Base-by-base conservation (phyloP, 1,140 invertebrate genomes). In the Achroia grisella region DNA sequence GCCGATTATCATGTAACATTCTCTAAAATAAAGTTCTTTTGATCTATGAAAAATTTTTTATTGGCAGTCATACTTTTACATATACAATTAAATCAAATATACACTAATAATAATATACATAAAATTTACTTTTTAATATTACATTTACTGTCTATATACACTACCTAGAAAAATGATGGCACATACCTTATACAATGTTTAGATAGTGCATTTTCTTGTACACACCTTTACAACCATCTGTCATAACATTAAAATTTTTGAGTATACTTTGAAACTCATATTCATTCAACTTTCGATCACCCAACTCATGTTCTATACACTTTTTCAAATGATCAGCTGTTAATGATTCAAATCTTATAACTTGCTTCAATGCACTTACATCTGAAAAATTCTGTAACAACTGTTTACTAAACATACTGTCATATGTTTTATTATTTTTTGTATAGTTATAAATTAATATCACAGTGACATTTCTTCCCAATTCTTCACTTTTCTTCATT, bases 21-120 rank as follows among this genome's bases (percentile, higher is more conserved):
- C 75, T 84, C 76, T 81, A 71, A 80, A 82, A 85, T 81, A 82
- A 85, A 82, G 73, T 83, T 83, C 75, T 83, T 83, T 83, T 80
- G 76, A 79, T 80, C 76, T 82, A 73, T 31, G 46, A 56, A 54
- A 28, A 48, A 28, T 28, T 30, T 52, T 57, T 56, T 51, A 57
- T 61, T 60, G 44, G 41, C 10, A 43, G 28, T 49, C 45, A 34
- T 23, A 44, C 28, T n/a, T 11, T 17, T 42, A 27, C 13, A 37
- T 10, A 40, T 47, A 42, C 48, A 14, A 48, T 32, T 44, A 40
- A 35, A 52, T 48, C 8, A 50, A 11, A 57, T 35, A 8, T 56
- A 42, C 47, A 50, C 37, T 47, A 30, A 41, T 3, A 43, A 23
- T 28, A 62, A 62, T n/a, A n/a, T n/a, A n/a, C n/a, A n/a, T n/a